Percentiles rank a stretch among this genome's conserved stretches.
Evolutionary conservation across 2,797 vertebrate genomes (phyloP).

Genomic region (Threskiornis aethiopicus): DNA sequence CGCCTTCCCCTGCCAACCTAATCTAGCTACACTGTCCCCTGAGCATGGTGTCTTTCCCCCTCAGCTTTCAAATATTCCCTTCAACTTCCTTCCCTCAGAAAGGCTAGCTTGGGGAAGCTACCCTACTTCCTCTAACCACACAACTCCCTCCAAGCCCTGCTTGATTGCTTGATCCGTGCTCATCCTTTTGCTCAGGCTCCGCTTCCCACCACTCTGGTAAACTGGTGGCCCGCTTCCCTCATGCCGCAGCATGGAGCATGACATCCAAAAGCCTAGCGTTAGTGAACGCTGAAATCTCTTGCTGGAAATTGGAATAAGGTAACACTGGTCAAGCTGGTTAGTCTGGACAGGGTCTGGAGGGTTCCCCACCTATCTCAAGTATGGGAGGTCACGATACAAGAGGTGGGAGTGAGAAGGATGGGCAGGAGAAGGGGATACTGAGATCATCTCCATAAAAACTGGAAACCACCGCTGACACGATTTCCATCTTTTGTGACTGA

Average conservation of each 20-base stretch:
- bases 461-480: fast-evolving
- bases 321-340: background rate
- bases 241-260: background rate
- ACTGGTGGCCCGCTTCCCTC: background rate
- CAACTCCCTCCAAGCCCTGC: background rate
- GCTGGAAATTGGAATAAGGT: background rate
- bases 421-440: background rate
- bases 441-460: background rate
- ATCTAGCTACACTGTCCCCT: background rate
- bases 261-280: background rate
- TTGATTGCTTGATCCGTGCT: background rate
- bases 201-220: background rate
- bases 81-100: background rate
- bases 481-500: background rate
- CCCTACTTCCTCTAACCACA: background rate
- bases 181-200: background rate
- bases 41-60: background rate
- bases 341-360: background rate
- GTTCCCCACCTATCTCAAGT: background rate
- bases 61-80: background rate
- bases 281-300: background rate
- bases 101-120: background rate
- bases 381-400: background rate
- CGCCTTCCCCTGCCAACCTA: fast-evolving
- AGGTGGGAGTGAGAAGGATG: background rate